Percentiles rank a stretch among this genome's conserved stretches.
These are phyloP conservation scores for Gastrophryne carolinensis DNA, from an alignment of 2,797 vertebrate species.

Conservation along the genomic window DNA sequence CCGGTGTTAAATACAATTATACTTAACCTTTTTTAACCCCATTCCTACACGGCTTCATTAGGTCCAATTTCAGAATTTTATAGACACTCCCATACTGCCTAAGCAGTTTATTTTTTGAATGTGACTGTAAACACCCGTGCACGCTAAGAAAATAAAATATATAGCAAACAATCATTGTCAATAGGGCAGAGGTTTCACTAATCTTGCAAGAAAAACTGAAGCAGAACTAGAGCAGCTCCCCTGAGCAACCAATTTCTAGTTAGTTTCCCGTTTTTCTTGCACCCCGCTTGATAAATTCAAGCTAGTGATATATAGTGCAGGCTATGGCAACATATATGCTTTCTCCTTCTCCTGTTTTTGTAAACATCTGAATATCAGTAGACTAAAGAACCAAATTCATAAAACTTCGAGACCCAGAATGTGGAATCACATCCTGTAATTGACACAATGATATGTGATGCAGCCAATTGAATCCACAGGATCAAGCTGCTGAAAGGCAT, in stretches of 20 bases:
- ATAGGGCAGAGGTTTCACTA: too few species aligned
- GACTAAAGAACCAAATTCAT: background rate
- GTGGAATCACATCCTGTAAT: background rate
- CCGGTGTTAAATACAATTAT: too few species aligned
- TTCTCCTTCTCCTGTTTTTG: background rate
- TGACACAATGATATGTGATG: conserved; percentile 6
- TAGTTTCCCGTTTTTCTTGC: too few species aligned
- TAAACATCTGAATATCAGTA: conserved; percentile 29
- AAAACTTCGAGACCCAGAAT: background rate
- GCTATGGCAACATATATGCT: background rate
- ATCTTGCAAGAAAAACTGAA: too few species aligned
- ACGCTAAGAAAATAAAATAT: background rate
- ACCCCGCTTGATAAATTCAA: too few species aligned
- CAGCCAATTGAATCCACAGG: conserved; percentile 45
- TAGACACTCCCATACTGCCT: too few species aligned
- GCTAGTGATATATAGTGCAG: conserved; percentile 45
- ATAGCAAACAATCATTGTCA: background rate
- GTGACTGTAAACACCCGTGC: background rate
- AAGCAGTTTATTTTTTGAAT: too few species aligned
- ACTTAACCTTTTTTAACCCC: too few species aligned
- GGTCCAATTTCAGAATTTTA: too few species aligned
- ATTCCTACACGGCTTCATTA: too few species aligned
- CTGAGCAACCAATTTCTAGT: too few species aligned
- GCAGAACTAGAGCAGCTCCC: too few species aligned
- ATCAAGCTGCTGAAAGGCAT: conserved; percentile 13